Evolutionary conservation across 2,113 vertebrate species (phyloP).

Genomic region (Podarcis muralis): DNA sequence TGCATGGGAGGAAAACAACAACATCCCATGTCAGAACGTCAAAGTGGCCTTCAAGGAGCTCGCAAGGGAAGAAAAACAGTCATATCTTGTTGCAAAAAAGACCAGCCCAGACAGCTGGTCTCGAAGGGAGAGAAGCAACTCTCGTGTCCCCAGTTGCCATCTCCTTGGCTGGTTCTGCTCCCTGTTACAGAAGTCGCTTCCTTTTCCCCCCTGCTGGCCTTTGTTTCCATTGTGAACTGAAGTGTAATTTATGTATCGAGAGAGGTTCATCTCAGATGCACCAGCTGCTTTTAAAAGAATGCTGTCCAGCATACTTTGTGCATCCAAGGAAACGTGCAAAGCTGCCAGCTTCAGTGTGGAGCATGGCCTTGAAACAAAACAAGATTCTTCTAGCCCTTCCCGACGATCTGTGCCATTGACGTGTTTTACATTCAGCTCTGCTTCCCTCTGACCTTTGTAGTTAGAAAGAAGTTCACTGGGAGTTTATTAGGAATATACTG

Average conservation of each 20-base stretch:
- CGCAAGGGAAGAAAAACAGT: neutral
- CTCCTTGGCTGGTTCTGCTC: neutral
- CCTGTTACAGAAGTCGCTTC: neutral
- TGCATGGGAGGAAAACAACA: too few species aligned
- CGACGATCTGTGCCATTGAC: accelerated
- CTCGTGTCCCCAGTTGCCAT: neutral
- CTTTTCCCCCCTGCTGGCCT: neutral
- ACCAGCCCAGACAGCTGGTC: neutral
- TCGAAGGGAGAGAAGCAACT: neutral
- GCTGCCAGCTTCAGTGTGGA: neutral
- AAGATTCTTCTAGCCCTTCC: neutral
- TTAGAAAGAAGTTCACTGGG: neutral
- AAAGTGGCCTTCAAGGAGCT: neutral
- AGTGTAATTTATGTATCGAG: neutral
- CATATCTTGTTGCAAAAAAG: neutral
- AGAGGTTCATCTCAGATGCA: neutral
- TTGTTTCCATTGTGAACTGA: neutral
- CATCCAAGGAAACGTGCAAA: neutral
- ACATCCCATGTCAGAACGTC: neutral
- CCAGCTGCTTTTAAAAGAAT: neutral
- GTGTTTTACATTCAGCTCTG: neutral
- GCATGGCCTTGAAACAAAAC: neutral
- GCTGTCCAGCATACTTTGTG: accelerated
- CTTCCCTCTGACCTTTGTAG: neutral
- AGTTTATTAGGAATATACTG: neutral